Evolutionary conservation across 2,888 invertebrate species (phyloP).

Genomic region (Noctua janthe): DNA sequence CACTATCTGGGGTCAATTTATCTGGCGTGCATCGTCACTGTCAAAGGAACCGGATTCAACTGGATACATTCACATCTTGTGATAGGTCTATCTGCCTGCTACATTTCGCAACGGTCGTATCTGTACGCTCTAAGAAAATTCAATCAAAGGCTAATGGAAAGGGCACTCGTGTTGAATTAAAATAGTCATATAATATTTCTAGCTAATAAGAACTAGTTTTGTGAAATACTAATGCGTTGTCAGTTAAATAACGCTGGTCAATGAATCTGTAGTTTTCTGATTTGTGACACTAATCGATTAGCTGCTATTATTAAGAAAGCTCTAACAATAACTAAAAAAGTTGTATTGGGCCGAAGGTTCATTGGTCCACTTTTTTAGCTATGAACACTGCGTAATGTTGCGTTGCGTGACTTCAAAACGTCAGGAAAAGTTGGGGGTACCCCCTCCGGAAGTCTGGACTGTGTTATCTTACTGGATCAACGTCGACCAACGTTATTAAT

Average conservation of each 20-base stretch:
- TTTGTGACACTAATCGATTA: neutral
- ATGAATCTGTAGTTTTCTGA: neutral
- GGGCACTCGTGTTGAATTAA: neutral
- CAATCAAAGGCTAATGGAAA: neutral
- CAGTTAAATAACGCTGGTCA: neutral
- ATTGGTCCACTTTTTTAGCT: neutral
- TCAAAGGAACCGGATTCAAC: slow-evolving; percentile 50
- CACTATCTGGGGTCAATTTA: slow-evolving; percentile 66
- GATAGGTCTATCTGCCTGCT: slow-evolving; percentile 19
- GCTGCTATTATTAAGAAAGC: too few species aligned
- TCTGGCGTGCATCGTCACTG: slow-evolving; percentile 45
- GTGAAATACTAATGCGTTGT: neutral
- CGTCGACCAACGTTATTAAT: neutral
- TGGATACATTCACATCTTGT: slow-evolving; percentile 32
- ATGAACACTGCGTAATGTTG: neutral
- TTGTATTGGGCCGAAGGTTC: neutral
- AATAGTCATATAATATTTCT: neutral
- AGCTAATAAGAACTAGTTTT: neutral
- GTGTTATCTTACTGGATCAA: neutral
- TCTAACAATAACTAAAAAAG: neutral
- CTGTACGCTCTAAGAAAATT: slow-evolving; percentile 3
- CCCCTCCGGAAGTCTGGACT: neutral
- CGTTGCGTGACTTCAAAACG: neutral
- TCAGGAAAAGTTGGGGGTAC: neutral
- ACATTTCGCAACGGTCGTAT: slow-evolving; percentile 17